These are phyloP conservation scores for Scyliorhinus canicula DNA, from an alignment of 2,797 vertebrate species.

Conservation along the genomic window DNA sequence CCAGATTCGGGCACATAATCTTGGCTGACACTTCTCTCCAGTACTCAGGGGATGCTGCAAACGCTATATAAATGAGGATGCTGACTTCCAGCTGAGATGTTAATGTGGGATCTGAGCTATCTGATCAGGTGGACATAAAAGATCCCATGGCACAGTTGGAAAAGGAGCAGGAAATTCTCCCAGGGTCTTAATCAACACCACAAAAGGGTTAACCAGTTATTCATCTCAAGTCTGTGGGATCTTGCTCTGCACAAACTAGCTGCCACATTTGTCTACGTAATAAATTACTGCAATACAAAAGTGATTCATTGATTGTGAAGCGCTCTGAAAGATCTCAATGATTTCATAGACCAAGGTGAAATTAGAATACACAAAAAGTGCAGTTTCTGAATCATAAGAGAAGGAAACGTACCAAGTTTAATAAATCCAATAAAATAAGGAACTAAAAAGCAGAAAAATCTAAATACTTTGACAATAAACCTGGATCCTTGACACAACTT, in stretches of 20 bases:
- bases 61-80: not conserved
- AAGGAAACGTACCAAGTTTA: not conserved
- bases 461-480: not conserved
- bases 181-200: not conserved
- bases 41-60: not conserved
- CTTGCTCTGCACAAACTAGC: not conserved
- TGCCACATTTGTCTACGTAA: not conserved
- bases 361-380: not conserved
- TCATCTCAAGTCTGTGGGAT: not conserved
- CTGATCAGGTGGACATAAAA: not conserved
- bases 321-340: not conserved
- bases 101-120: not conserved
- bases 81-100: not conserved
- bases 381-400: not conserved
- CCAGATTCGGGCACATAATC: not conserved
- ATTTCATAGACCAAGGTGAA: not conserved
- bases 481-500: not conserved
- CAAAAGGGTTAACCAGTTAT: not conserved
- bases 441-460: not conserved
- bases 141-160: not conserved
- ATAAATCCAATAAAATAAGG: not conserved
- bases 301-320: not conserved
- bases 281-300: not conserved
- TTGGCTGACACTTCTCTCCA: not conserved
- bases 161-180: not conserved